Evolutionary conservation across 1,140 invertebrate species (phyloP).

Genomic region (Temnothorax longispinosus): DNA sequence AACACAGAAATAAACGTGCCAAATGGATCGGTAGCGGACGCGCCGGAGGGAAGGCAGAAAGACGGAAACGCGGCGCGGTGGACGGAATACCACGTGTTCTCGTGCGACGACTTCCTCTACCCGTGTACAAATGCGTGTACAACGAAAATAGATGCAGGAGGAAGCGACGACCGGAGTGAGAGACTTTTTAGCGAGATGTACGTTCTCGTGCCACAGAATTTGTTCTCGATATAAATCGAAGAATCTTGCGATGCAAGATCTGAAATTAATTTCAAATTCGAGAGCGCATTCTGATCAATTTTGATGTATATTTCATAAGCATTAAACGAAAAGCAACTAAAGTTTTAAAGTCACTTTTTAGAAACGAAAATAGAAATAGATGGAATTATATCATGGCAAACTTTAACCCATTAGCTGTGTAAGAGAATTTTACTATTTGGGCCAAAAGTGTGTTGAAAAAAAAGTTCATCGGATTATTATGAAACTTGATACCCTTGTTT

Average conservation of each 20-base stretch:
- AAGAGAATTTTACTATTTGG: no score
- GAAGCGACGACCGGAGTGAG: constrained; percentile 30
- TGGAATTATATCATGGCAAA: background rate
- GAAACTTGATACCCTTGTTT: no score
- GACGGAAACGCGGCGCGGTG: constrained; percentile 47
- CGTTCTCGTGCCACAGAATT: background rate
- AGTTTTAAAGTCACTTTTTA: background rate
- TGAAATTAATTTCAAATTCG: constrained; percentile 4
- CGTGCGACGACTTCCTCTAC: constrained; percentile 37
- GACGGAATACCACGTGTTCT: constrained; percentile 35
- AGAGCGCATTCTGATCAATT: background rate
- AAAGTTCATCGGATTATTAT: no score
- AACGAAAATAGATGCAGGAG: constrained; percentile 54
- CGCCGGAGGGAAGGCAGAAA: constrained; percentile 29
- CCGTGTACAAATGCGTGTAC: constrained; percentile 11
- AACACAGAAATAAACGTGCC: constrained; percentile 59
- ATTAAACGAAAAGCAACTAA: background rate
- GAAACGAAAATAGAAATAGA: background rate
- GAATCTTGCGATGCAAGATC: background rate
- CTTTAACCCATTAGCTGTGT: background rate
- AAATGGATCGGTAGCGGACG: constrained; percentile 48
- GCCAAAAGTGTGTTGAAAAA: no score
- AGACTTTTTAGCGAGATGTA: constrained; percentile 28
- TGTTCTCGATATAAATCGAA: constrained; percentile 17
- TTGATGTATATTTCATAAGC: background rate